Conservation (phyloP, 2,113 vertebrate genomes). For the Pipa parva region DNA sequence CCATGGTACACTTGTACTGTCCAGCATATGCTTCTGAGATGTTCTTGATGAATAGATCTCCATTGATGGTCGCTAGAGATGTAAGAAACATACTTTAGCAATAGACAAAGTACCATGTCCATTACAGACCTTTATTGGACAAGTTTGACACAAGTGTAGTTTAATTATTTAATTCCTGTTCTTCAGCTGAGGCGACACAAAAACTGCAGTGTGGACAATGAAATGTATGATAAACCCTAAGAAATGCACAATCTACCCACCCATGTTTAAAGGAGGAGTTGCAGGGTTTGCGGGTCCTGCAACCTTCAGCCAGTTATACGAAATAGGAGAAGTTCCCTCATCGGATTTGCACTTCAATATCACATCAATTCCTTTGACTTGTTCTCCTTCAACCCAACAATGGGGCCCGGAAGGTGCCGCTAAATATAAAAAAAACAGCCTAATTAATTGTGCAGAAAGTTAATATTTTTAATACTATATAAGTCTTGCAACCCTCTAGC, state of each 20-base stretch:
- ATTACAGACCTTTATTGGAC: too few relatives aligned
- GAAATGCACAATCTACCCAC: neutral
- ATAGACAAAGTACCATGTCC: accelerated
- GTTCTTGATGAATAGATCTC: constrained; percentile 72
- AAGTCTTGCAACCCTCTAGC: too few relatives aligned
- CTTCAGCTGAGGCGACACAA: too few relatives aligned
- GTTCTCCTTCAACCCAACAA: constrained; percentile 74
- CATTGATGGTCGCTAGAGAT: constrained; percentile 57
- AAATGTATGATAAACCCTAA: too few relatives aligned
- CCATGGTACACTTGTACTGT: constrained; percentile 70
- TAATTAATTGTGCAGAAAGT: too few relatives aligned
- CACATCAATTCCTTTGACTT: constrained; percentile 61
- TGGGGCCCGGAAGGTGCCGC: constrained; percentile 68
- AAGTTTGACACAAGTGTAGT: too few relatives aligned
- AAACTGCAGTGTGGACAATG: too few relatives aligned
- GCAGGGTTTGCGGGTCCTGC: constrained; percentile 47
- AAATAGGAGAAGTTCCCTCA: constrained; percentile 65
- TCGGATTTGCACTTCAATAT: constrained; percentile 70
- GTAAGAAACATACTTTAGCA: neutral
- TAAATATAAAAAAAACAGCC: constrained; percentile 45
- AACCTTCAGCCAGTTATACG: constrained; percentile 74
- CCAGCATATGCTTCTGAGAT: constrained; percentile 66
- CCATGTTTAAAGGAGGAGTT: constrained; percentile 46
- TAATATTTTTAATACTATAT: neutral
- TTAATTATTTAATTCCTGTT: too few relatives aligned